Conservation (phyloP, 2,797 vertebrate genomes). For the Gadopsis marmoratus region DNA sequence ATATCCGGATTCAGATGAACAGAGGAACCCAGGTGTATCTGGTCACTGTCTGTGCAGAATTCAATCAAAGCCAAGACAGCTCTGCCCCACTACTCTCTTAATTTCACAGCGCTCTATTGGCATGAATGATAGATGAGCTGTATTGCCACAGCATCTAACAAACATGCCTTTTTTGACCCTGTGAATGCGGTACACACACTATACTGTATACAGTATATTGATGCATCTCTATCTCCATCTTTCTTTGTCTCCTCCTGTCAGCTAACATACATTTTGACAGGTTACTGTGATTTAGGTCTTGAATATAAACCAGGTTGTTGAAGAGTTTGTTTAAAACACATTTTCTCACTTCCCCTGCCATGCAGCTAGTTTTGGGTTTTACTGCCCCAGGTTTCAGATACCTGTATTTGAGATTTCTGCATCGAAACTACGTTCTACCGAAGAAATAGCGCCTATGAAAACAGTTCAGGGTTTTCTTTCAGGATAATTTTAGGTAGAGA, state of each 20-base stretch:
- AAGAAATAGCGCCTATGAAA: neutral
- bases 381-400: neutral
- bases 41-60: constrained; percentile 67
- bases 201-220: neutral
- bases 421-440: neutral
- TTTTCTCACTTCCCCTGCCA: neutral
- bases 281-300: constrained; percentile 30
- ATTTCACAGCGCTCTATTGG: constrained; percentile 57
- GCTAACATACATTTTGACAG: constrained; percentile 33
- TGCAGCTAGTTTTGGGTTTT: neutral
- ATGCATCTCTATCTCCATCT: constrained; percentile 29
- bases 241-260: constrained; percentile 23
- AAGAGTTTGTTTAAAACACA: neutral
- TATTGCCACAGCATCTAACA: constrained; percentile 27
- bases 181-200: constrained; percentile 1
- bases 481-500: neutral
- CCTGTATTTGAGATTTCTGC: neutral
- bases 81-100: constrained; percentile 61
- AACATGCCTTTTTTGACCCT: constrained; percentile 43
- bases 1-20: constrained; percentile 74
- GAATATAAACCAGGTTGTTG: constrained; percentile 28
- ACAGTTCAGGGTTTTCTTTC: neutral
- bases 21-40: constrained; percentile 79
- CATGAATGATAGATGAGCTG: constrained; percentile 59
- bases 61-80: constrained; percentile 76